Evolutionary conservation across 2,113 vertebrate genomes (phyloP), one percentile per base, ranked within the genome.

Genomic region (Clupea harengus): DNA sequence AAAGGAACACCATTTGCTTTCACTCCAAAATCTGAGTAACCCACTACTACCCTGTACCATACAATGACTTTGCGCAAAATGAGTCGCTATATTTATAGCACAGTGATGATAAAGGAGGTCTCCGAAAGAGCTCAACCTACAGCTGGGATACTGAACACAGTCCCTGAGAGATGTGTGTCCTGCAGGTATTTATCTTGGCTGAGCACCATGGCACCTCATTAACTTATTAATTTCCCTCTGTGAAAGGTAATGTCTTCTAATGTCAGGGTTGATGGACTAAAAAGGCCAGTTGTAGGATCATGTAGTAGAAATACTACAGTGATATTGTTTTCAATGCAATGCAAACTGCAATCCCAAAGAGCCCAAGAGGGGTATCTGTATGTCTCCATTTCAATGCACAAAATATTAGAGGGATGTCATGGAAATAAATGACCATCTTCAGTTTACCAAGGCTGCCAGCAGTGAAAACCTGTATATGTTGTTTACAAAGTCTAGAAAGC

Each of bases 141-240:
- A 72, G 64, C 64, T 72, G 64, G n/a, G n/a, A 72, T 72, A 28
- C 64, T 72, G 25, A 72, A 72, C 64, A 72, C 64, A 10, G 64
- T 13, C 64, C 64, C 64, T 72, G 60, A 64, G 60, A 64, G 60
- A 64, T 25, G 60, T 6, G 20, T 64, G 60, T 64, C 60, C 60
- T 25, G 60, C 20, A 64, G 60, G 60, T 64, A n/a, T 64, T 64
- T 64, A 64, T 64, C n/a, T 22, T 64, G 60, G 60, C 60, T 64
- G 60, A 64, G 60, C 20, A 64, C 60, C 60, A 64, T 8, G 60
- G 5, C 60, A 25, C 60, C 60, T 64, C 60, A 64, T 64, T 64
- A 64, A 64, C 60, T 64, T 22, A 64, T 64, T 64, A 64, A 64
- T 64, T 64, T 25, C 60, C 60, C 60, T 64, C 60, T 64, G 60